Percentiles rank a stretch among this genome's conserved stretches.
Evolutionary conservation across 1,140 invertebrate genomes (phyloP).

Genomic region (Agraylea sexmaculata): DNA sequence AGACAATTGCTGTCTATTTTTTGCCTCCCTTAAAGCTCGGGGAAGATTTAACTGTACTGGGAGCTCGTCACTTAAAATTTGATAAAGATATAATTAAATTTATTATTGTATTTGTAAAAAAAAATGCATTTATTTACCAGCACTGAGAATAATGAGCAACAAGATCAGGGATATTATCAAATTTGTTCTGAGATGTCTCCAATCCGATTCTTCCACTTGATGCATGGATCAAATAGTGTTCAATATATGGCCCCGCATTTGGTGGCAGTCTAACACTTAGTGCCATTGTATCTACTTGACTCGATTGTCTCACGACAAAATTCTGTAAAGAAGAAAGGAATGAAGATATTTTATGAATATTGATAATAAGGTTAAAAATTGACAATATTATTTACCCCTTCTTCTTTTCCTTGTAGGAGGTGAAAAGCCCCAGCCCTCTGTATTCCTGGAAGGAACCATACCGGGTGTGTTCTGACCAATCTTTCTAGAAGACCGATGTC

Average conservation of each 20-base stretch:
- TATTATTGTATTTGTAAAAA: constrained; percentile 4
- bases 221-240: constrained; percentile 90
- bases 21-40: constrained; percentile 68
- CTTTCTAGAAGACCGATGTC: constrained; percentile 77
- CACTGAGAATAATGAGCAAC: constrained; percentile 88
- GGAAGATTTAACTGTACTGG: constrained; percentile 83
- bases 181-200: constrained; percentile 87
- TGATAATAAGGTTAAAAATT: constrained; percentile 8
- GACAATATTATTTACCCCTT: constrained; percentile 57
- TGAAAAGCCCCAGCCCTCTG: constrained; percentile 85
- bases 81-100: constrained; percentile 7
- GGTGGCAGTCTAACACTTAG: constrained; percentile 80
- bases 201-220: constrained; percentile 67
- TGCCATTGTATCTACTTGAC: constrained; percentile 85
- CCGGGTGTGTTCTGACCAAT: constrained; percentile 79
- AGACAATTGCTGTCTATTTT: constrained; percentile 77
- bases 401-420: constrained; percentile 82
- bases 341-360: constrained; percentile 9
- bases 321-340: too few species aligned
- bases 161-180: constrained; percentile 80
- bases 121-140: constrained; percentile 56
- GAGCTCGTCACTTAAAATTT: constrained; percentile 71
- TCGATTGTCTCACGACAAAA: constrained; percentile 89
- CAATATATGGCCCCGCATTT: constrained; percentile 79
- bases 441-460: constrained; percentile 92